Evolutionary conservation across 2,113 vertebrate genomes (phyloP), one percentile per base, ranked within the genome.

Genomic region (Propithecus coquereli): DNA sequence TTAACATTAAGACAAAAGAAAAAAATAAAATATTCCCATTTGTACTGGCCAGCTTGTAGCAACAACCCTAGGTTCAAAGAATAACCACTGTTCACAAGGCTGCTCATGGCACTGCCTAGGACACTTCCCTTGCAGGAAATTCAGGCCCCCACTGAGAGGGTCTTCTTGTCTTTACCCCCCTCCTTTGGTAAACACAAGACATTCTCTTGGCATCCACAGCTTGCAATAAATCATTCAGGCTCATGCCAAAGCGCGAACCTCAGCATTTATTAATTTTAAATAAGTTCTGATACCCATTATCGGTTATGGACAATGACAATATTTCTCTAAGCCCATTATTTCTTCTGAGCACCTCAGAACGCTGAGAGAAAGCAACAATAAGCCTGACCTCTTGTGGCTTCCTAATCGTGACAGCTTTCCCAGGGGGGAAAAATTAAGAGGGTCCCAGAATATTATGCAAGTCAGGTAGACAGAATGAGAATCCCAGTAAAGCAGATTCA

Each of bases 1-100:
- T 94, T 34, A 8, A 98, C 98, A 98, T 97, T 97, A 98, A 98
- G 77, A 94, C 95, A 96, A 98, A 97, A 84, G 87, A 27, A n/a
- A 83, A 87, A 91, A 89, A 90, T 18, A 12, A 85, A 98, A 96
- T 40, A 94, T 76, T 97, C 76, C 79, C 90, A 9, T 18, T 97
- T 88, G 76, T 83, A 96, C 43, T 92, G 91, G 97, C 90, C 94
- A 96, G 52, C 45, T 97, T 95, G 20, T 90, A 0, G 0, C 74
- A 97, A 97, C 27, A 97, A 97, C 70, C 47, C 13, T 18, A 40
- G 43, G 77, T 81, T 93, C 93, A 90, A 70, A 87, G 77, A 97
- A 96, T 47, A 96, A 70, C 0, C 0, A 0, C 68, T 1, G 16
- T 88, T 96, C 23, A 20, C 20, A 32, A 85, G 0, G 12, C 34